Evolutionary conservation across 2,888 invertebrate genomes (phyloP), one percentile per base, ranked within the genome.

Genomic region (Sphaerophoria rueppellii): DNA sequence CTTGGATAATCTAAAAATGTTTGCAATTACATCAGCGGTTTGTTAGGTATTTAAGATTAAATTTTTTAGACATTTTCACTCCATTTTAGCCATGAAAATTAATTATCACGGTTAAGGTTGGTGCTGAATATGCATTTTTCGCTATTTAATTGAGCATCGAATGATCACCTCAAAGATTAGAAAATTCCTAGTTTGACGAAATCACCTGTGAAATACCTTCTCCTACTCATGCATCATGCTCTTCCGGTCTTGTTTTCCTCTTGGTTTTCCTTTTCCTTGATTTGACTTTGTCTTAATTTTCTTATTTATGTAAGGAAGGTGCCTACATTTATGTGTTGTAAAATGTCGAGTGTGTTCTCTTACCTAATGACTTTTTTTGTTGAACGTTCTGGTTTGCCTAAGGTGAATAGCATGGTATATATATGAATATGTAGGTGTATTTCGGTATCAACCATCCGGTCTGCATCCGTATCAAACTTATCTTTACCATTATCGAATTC

Each of bases 371-470:
- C 16, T n/a, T 63, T 69, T 40, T 60, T 55, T 37, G 5, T 57
- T 40, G 4, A 65, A 54, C 34, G 46, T 54, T 79, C 74, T 71
- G 24, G 24, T 24, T 24, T 43, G 75, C 79, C 60, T 50, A 76
- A 80, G 83, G 80, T 80, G 83, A 80, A 85, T 80, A 80, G 72
- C 79, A 83, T 75, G 32, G n/a, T n/a, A 76, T n/a, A 6, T 0
- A n/a, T 37, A 9, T 24, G 24, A n/a, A n/a, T 24, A 24, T 24
- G 24, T 24, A 24, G 24, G 24, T 24, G 24, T 24, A 24, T 24
- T 24, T 24, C 24, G 24, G 24, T 35, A 65, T 70, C 74, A 16
- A 40, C 65, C 71, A 76, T 67, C 61, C 73, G 46, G 74, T 34
- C 24, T 65, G 48, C 34, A 16, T 60, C 74, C 50, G 43, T 60